These are phyloP conservation scores for Anguilla marmorata DNA, from an alignment of 2,797 vertebrate genomes.

Conservation along the genomic window DNA sequence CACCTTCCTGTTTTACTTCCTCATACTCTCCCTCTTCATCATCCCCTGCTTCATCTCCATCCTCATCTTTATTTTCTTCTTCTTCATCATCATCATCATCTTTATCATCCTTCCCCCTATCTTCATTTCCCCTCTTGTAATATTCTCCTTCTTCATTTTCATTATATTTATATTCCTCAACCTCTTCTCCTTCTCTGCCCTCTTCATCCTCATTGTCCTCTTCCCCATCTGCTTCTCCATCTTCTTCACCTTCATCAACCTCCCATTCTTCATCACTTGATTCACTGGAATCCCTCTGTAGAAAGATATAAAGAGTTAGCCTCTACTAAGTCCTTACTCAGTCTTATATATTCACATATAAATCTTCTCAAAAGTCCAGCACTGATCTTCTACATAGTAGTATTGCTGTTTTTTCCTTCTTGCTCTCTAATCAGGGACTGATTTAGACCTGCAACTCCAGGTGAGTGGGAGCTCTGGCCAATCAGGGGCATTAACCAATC, in stretches of 20 bases:
- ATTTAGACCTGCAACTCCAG: too few species aligned
- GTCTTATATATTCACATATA: neutral
- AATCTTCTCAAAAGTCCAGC: neutral
- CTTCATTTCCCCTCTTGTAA: neutral
- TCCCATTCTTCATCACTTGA: neutral
- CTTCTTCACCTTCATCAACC: neutral
- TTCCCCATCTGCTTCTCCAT: neutral
- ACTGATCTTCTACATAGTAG: neutral
- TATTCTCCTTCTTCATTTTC: neutral
- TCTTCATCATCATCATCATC: neutral
- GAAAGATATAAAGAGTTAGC: constrained; percentile 9
- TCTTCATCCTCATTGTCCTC: neutral
- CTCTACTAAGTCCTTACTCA: neutral
- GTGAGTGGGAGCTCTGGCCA: neutral
- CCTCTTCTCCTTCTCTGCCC: neutral
- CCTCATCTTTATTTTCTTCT: neutral
- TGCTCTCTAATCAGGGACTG: neutral
- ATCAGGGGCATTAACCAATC: neutral
- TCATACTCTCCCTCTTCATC: neutral
- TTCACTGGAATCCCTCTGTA: constrained; percentile 9
- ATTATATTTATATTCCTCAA: neutral
- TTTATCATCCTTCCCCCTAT: neutral
- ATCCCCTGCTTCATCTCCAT: neutral
- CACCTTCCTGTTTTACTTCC: neutral
- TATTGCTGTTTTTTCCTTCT: neutral